Conservation (phyloP, 2,888 invertebrate genomes). For the Trichacis sp. region DNA sequence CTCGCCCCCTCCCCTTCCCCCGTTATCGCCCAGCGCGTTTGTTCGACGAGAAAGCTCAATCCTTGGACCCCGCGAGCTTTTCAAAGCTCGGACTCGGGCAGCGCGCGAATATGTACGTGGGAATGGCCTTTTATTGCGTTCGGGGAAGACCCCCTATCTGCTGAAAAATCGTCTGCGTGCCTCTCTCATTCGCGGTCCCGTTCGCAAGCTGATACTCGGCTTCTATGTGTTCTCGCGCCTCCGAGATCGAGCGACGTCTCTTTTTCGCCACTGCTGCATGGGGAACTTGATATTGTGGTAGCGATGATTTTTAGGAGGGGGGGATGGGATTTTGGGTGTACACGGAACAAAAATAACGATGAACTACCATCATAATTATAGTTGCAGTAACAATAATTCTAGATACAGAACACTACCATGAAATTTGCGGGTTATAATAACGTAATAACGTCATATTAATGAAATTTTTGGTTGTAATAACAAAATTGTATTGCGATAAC, state of each 20-base stretch:
- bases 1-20: slow-evolving; percentile 19
- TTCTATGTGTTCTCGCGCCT: neutral
- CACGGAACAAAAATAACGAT: too few species aligned
- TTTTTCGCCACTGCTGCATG: too few species aligned
- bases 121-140: slow-evolving; percentile 6
- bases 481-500: too few species aligned
- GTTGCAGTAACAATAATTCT: too few species aligned
- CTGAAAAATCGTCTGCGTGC: slow-evolving; percentile 56
- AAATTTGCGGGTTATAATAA: too few species aligned
- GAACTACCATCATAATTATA: too few species aligned
- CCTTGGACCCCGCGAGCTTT: neutral
- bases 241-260: neutral
- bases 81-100: neutral
- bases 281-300: too few species aligned
- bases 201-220: neutral
- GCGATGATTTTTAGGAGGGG: too few species aligned
- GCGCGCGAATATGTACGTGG: neutral
- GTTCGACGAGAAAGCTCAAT: neutral
- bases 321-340: too few species aligned
- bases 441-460: too few species aligned
- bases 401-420: too few species aligned
- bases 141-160: slow-evolving; percentile 44
- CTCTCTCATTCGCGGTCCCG: slow-evolving; percentile 11
- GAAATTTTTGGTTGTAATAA: too few species aligned
- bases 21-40: slow-evolving; percentile 14